Evolutionary conservation across 2,113 vertebrate species (phyloP).

Genomic region (Cettia cetti): DNA sequence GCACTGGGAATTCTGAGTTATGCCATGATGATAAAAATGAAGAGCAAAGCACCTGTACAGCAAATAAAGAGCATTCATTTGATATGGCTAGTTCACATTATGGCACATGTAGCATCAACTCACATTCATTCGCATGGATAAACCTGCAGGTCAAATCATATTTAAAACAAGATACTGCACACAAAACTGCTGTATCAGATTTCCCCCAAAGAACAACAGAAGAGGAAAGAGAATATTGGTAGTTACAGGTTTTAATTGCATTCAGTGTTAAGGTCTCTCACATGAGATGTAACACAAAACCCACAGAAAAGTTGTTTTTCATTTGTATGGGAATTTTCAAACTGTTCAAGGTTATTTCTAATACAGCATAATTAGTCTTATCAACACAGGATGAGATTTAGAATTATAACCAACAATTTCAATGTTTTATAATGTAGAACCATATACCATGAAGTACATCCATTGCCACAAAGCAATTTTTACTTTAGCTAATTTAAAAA

Average conservation of each 20-base stretch:
- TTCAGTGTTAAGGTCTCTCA: background rate
- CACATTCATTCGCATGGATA: background rate
- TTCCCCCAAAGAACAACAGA: background rate
- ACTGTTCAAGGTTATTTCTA: background rate
- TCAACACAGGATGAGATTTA: background rate
- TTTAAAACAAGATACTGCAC: background rate
- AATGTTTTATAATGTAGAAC: background rate
- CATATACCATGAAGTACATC: background rate
- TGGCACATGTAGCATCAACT: background rate
- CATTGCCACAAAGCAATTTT: background rate
- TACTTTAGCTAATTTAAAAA: background rate
- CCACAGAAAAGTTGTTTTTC: background rate
- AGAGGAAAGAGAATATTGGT: background rate
- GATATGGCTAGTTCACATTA: background rate
- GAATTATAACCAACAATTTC: background rate
- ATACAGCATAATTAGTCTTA: background rate
- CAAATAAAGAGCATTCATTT: background rate
- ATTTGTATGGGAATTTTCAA: background rate
- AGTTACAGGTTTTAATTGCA: background rate
- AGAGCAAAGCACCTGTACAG: background rate
- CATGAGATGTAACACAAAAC: background rate
- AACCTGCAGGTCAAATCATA: fast-evolving
- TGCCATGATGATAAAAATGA: background rate
- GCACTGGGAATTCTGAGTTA: background rate
- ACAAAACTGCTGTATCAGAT: background rate